phyloP scores from a whole-genome alignment of 2,797 vertebrate genomes.

The Borostomias antarcticus region DNA sequence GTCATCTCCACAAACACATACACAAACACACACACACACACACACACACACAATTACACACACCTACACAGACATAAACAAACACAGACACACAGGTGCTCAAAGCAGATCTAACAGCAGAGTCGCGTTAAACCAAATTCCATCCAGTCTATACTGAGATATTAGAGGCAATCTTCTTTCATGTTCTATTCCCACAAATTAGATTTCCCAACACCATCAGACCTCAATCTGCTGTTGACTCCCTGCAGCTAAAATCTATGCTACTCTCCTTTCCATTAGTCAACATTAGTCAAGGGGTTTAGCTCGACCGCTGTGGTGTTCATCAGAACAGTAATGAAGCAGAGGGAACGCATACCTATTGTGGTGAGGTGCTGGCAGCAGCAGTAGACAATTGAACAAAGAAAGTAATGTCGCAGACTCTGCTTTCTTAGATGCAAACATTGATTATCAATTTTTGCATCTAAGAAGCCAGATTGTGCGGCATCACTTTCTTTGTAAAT shows the following conservation, averaged over 20 bases:
- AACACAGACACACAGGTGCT: conserved; percentile 13
- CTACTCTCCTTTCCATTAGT: neutral
- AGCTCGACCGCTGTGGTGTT: no score
- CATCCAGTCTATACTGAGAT: neutral
- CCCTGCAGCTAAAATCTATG: neutral
- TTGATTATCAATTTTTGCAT: no score
- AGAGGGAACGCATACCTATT: no score
- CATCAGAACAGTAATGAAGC: no score
- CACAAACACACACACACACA: conserved; percentile 3
- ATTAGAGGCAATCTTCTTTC: neutral
- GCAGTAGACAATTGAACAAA: no score
- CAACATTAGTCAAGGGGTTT: conserved; percentile 8
- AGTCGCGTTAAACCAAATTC: neutral
- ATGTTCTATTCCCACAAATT: neutral
- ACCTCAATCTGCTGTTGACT: neutral
- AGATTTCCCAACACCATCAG: neutral
- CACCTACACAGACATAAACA: neutral
- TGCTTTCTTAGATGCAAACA: no score
- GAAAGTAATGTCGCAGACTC: no score
- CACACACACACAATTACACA: neutral
- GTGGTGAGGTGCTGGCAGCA: no score
- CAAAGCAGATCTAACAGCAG: neutral
- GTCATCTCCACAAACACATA: conserved; percentile 1
- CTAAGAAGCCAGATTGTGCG: no score
- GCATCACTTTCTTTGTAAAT: no score